Evolutionary conservation across 2,888 invertebrate genomes (phyloP).

Genomic region (Tanypteryx hageni): DNA sequence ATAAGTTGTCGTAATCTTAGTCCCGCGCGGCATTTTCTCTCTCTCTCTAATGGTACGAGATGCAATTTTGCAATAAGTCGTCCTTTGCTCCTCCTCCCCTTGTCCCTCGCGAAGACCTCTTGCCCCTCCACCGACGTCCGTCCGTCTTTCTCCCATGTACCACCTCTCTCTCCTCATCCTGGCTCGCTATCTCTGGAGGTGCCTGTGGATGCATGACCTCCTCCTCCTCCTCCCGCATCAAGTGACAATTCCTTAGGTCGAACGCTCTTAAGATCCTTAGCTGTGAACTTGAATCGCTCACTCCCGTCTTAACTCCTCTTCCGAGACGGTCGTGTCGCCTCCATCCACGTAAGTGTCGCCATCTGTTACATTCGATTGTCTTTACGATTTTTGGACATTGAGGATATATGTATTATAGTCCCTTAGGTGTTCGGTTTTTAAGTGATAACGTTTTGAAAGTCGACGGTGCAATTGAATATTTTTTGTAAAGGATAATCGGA

Average conservation of each 20-base stretch:
- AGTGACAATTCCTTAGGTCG: background rate
- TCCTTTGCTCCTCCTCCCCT: background rate
- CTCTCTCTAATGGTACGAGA: background rate
- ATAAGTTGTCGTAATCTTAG: background rate
- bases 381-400: no score
- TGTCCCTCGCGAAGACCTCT: slow-evolving; percentile 1
- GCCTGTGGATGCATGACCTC: slow-evolving; percentile 13
- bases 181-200: background rate
- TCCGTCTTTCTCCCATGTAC: no score
- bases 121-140: background rate
- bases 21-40: background rate
- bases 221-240: background rate
- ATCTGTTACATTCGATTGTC: background rate
- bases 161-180: background rate
- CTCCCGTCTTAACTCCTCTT: background rate
- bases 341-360: background rate
- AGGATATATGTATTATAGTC: no score
- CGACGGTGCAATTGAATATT: no score
- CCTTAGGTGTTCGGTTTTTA: no score
- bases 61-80: slow-evolving; percentile 4
- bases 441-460: no score
- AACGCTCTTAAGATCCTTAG: background rate
- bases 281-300: slow-evolving; percentile 23
- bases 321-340: background rate
- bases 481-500: no score